phyloP scores from a whole-genome alignment of 2,888 invertebrate genomes.

The Phaonia tiefii region DNA sequence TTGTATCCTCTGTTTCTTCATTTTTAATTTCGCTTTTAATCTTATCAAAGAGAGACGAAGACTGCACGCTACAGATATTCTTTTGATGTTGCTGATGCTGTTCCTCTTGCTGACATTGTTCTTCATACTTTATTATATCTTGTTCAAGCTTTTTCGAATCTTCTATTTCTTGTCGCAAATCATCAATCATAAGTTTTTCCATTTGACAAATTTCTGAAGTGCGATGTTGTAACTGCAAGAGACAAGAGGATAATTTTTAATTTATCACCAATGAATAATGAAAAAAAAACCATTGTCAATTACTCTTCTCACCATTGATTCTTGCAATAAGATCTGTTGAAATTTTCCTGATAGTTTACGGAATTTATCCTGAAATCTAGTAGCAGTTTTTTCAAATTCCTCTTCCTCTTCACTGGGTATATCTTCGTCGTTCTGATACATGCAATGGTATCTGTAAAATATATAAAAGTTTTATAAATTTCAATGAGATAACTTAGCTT shows the following conservation, averaged over 20 bases:
- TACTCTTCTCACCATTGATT: constrained; percentile 86
- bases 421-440: constrained; percentile 83
- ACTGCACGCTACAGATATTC: not conserved
- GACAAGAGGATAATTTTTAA: constrained; percentile 28
- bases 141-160: constrained; percentile 82
- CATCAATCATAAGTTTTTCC: constrained; percentile 87
- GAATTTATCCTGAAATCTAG: constrained; percentile 86
- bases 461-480: not conserved
- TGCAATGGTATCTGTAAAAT: constrained; percentile 85
- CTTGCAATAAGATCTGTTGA: constrained; percentile 86
- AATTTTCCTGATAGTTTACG: constrained; percentile 88
- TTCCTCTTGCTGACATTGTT: not conserved
- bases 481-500: not conserved
- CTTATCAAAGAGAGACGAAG: constrained; percentile 41
- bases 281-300: constrained; percentile 55
- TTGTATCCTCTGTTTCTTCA: constrained; percentile 49
- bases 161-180: constrained; percentile 85
- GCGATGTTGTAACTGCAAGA: constrained; percentile 85
- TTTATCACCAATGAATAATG: constrained; percentile 39
- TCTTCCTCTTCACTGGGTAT: constrained; percentile 86
- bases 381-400: constrained; percentile 85
- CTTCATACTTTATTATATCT: constrained; percentile 71
- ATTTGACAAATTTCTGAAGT: constrained; percentile 90
- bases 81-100: constrained; percentile 56
- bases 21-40: constrained; percentile 64